These are phyloP conservation scores for Calcarius ornatus DNA, from an alignment of 2,113 vertebrate species.

Conservation along the genomic window DNA sequence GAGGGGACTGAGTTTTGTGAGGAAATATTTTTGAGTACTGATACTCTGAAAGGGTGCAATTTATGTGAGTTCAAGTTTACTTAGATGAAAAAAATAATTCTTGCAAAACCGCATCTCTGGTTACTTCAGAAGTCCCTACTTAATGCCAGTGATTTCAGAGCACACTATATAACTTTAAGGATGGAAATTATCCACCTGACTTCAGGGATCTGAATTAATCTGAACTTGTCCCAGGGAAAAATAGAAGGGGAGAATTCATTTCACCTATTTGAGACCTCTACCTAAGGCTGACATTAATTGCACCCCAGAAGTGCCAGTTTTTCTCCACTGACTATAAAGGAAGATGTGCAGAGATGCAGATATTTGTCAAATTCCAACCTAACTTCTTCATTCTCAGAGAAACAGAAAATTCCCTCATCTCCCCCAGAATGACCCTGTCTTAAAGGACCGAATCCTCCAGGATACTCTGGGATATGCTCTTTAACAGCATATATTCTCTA, in stretches of 20 bases:
- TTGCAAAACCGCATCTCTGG: background rate
- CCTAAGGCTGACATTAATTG: background rate
- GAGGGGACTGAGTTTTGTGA: background rate
- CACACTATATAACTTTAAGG: background rate
- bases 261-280: background rate
- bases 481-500: conserved; percentile 23
- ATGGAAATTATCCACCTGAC: background rate
- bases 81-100: background rate
- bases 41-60: background rate
- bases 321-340: background rate
- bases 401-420: background rate
- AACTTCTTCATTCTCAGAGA: background rate
- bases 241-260: background rate
- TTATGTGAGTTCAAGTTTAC: background rate
- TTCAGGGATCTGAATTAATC: background rate
- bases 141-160: background rate
- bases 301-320: background rate
- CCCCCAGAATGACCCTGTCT: background rate
- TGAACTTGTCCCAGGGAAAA: background rate
- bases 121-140: background rate
- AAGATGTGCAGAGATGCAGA: background rate
- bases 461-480: background rate
- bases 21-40: background rate
- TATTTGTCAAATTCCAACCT: conserved; percentile 1
- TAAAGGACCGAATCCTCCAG: background rate